Evolutionary conservation across 2,797 vertebrate species (phyloP), one percentile per base, ranked within the genome.

Genomic region (Xiphophorus birchmanni): DNA sequence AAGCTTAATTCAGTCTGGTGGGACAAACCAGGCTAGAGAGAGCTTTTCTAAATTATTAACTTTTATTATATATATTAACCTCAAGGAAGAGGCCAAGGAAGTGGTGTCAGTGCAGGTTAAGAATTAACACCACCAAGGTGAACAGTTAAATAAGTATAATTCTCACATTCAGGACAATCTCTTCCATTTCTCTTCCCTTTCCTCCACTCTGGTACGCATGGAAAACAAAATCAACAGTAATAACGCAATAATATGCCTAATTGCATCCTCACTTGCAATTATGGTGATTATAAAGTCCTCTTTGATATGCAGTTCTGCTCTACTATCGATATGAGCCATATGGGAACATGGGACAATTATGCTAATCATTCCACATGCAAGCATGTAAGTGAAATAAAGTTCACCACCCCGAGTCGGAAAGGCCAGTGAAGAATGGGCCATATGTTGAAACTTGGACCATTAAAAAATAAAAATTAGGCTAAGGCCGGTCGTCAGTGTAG

Each of bases 241-340:
- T 90, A 93, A 87, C 84, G 85, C 83, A 93, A 94, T 93, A 94
- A 93, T 95, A 91, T 94, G 89, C 82, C 90, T 94, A 95, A 95
- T 95, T 95, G 93, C 92, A 92, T 93, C 94, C 92, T 95, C 91
- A 93, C 86, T 94, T 92, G 91, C 91, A 94, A 94, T 95, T 94
- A 94, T 82, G 85, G 91, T 87, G 90, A 95, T 96, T 95, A 95
- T 69, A 82, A 82, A 88, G 90, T 93, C 92, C 89, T 90, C 92
- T 93, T 94, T 95, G 92, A 94, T 93, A 94, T 90, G 90, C 90
- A 82, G 89, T 87, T 86, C 87, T 90, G 89, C 89, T 88, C 86
- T 87, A 73, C 85, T 80, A 84, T 93, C 91, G 87, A 93, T 93
- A 93, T 80, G 78, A 93, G 92, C 92, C 94, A 95, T 92, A 94